A percentile compares a stretch with the other conserved stretches of the same genome.
Evolutionary conservation across 2,888 invertebrate species (phyloP).

Genomic region (Eretmocerus hayati): DNA sequence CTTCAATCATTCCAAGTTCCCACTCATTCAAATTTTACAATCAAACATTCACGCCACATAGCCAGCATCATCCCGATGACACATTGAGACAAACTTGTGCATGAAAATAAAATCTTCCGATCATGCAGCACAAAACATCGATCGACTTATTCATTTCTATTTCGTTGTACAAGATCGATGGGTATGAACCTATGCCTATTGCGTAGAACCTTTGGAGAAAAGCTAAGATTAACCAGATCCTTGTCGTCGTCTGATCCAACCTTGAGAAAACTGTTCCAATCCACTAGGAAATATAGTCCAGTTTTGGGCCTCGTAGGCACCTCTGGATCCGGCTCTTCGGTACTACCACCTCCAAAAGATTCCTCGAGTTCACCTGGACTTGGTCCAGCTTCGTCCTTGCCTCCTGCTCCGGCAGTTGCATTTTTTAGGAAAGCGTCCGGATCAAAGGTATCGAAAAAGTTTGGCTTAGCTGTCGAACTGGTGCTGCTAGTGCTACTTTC

Average conservation of each 20-base stretch:
- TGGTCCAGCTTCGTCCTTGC: neutral
- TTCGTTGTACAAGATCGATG: no score
- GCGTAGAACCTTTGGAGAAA: constrained; percentile 74
- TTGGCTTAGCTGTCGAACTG: neutral
- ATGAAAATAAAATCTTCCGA: no score
- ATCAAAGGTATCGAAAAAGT: constrained; percentile 13
- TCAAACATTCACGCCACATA: no score
- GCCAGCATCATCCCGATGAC: no score
- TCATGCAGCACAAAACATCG: no score
- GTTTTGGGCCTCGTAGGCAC: constrained; percentile 63
- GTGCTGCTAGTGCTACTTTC: neutral
- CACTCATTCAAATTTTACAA: no score
- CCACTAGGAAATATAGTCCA: constrained; percentile 77
- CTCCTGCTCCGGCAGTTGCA: neutral
- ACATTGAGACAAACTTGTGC: no score
- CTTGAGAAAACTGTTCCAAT: constrained; percentile 81
- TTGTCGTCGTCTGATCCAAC: constrained; percentile 68
- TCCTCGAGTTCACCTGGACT: constrained; percentile 60
- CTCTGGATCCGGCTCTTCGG: constrained; percentile 55
- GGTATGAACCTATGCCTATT: constrained; percentile 72
- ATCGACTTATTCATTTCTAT: no score
- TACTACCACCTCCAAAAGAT: constrained; percentile 67
- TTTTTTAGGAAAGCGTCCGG: neutral
- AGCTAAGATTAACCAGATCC: constrained; percentile 68
- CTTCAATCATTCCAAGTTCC: no score